phyloP scores from a whole-genome alignment of 2,113 vertebrate genomes.

The Axis porcinus region DNA sequence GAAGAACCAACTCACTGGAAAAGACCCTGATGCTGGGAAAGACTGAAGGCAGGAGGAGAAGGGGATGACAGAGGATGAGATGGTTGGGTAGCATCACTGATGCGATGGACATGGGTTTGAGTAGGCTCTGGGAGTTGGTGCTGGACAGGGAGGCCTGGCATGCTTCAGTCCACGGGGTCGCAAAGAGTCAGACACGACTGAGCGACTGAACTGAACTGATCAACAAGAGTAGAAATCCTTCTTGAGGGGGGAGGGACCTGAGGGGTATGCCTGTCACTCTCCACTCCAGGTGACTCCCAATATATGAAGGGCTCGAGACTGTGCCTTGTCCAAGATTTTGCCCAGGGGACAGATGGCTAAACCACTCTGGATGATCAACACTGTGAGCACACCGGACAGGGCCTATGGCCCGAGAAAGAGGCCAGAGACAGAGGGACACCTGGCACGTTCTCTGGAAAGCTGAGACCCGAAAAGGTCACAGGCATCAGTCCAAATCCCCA shows the following conservation, averaged over 20 bases:
- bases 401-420: not conserved
- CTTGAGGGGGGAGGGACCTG: not conserved
- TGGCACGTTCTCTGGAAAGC: not conserved
- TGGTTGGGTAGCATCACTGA: not conserved
- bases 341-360: not conserved
- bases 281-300: not conserved
- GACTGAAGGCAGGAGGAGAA: too few species aligned
- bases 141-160: not conserved
- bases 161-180: not conserved
- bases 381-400: too few species aligned
- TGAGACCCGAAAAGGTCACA: not conserved
- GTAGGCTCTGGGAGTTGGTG: not conserved
- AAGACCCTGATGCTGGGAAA: not conserved
- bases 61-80: not conserved
- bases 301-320: not conserved
- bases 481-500: not conserved
- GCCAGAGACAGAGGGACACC: not conserved
- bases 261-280: not conserved
- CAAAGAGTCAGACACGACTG: not conserved
- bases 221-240: not conserved
- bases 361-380: not conserved
- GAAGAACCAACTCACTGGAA: not conserved
- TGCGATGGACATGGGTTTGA: not conserved
- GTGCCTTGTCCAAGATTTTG: not conserved
- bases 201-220: not conserved